Conservation (phyloP, 2,888 invertebrate genomes). For the Subacronicta megacephala region DNA sequence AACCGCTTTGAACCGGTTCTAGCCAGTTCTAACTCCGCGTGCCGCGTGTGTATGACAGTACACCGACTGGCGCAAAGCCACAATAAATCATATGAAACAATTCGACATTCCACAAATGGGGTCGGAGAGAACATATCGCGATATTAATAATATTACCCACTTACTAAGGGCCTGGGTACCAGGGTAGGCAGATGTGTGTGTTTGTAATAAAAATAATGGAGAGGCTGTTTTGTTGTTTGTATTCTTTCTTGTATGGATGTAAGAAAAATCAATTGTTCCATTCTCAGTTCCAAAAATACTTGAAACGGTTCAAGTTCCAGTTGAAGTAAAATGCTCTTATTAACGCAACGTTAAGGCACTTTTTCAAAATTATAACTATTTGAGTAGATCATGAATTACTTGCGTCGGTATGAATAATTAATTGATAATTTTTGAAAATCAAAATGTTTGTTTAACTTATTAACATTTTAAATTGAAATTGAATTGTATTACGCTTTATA, state of each 20-base stretch:
- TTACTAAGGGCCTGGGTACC: conserved; percentile 5
- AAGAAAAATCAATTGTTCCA: no score
- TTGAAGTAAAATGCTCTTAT: no score
- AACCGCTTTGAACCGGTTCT: conserved; percentile 33
- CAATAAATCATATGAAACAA: conserved; percentile 62
- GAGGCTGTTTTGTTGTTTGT: neutral
- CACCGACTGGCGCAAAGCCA: conserved; percentile 48
- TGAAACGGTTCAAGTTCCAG: no score
- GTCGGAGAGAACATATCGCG: conserved; percentile 46
- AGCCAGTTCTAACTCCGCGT: conserved; percentile 39
- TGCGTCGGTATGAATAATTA: no score
- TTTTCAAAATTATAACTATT: no score
- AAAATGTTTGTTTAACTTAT: no score
- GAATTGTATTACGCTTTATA: no score
- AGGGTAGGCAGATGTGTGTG: conserved; percentile 20
- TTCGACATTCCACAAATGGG: conserved; percentile 60
- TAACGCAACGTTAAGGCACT: no score
- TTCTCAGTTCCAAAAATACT: no score
- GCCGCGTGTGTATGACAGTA: conserved; percentile 57
- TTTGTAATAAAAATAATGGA: conserved; percentile 19
- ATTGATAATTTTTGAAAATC: no score
- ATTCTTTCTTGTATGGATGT: neutral
- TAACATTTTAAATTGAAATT: no score
- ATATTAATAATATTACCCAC: conserved; percentile 54
- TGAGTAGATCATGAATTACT: no score